Percentiles rank a stretch among this genome's conserved stretches.
Conservation (phyloP, 2,797 vertebrate species). For the Limosa lapponica region DNA sequence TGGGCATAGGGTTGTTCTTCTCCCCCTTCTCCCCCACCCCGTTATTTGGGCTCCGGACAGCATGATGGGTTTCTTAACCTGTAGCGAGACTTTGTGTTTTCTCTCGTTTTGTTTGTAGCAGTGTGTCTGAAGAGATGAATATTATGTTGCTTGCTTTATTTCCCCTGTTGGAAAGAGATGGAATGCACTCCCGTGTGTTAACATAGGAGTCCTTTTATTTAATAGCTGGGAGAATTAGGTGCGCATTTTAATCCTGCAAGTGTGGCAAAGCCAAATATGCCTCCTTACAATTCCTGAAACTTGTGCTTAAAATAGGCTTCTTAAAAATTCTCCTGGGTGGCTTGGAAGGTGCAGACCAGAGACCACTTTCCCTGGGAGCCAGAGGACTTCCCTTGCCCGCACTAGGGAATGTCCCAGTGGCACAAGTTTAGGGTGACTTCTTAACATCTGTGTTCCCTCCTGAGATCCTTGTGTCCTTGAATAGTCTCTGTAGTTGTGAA, state of each 20-base stretch:
- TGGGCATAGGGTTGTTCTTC: rapidly evolving
- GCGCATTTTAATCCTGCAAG: neutral
- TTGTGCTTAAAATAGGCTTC: conserved; percentile 19
- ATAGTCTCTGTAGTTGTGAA: neutral
- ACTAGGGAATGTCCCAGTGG: neutral
- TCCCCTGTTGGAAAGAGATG: neutral
- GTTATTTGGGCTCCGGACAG: neutral
- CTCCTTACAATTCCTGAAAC: neutral
- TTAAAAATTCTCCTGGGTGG: neutral
- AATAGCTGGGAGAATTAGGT: neutral
- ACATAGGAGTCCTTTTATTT: neutral
- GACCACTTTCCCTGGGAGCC: neutral
- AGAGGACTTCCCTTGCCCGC: neutral
- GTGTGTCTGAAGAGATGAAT: neutral
- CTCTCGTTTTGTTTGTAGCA: neutral
- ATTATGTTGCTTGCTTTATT: neutral
- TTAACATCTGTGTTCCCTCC: neutral
- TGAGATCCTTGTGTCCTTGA: neutral
- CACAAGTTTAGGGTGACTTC: neutral
- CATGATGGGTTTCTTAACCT: neutral
- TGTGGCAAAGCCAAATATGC: neutral
- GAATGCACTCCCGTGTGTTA: neutral
- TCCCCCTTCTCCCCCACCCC: rapidly evolving
- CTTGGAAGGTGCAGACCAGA: neutral
- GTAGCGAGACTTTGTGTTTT: neutral